Evolutionary conservation across 2,797 vertebrate species (phyloP).

Genomic region (Sebastes taczanowskii): DNA sequence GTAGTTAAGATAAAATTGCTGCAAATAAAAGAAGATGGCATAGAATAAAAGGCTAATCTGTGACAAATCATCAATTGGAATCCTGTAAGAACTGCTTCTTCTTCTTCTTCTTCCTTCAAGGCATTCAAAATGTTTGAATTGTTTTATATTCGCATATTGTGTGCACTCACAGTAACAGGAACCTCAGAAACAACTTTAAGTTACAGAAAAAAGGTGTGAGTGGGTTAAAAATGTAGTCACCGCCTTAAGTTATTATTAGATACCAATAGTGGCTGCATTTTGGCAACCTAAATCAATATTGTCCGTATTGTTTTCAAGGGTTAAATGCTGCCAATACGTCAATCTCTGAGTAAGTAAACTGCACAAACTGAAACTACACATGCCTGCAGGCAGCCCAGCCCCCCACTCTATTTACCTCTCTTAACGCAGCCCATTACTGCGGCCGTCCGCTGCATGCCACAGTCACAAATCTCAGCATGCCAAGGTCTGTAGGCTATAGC

Average conservation of each 20-base stretch:
- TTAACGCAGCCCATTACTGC: slow-evolving; percentile 30
- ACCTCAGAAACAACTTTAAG: background rate
- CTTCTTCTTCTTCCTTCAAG: background rate
- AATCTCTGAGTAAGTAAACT: slow-evolving; percentile 5
- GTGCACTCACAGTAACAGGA: background rate
- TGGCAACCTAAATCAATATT: background rate
- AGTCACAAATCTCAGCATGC: slow-evolving; percentile 64
- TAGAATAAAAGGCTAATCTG: background rate
- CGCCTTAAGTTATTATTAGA: background rate
- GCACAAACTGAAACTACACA: slow-evolving; percentile 27
- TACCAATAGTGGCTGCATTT: background rate
- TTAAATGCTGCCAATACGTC: background rate
- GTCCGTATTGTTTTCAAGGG: background rate
- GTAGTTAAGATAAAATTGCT: background rate
- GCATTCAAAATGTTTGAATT: background rate
- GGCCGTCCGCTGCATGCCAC: slow-evolving; percentile 32
- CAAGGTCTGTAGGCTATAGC: slow-evolving; percentile 31
- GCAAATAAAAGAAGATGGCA: background rate
- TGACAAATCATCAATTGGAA: background rate
- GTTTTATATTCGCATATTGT: background rate
- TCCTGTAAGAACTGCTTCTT: background rate
- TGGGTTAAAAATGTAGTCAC: background rate
- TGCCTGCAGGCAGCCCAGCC: slow-evolving; percentile 41
- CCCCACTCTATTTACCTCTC: slow-evolving; percentile 48
- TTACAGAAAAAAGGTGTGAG: background rate